These are phyloP conservation scores for Genyomyrus donnyi DNA, from an alignment of 2,113 vertebrate species.

Conservation along the genomic window DNA sequence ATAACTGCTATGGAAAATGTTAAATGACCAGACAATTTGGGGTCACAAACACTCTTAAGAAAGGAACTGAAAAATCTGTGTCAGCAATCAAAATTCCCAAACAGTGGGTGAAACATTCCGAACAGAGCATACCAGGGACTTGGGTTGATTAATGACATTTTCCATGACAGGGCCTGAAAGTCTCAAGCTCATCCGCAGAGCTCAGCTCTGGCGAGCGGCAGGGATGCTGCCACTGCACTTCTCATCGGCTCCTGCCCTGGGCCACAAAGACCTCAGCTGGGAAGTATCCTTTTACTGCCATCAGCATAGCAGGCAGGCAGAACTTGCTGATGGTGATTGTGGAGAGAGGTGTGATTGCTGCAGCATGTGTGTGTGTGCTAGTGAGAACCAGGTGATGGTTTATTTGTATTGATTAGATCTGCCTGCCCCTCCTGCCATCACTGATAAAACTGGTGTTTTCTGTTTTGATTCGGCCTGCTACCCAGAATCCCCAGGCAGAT, in stretches of 20 bases:
- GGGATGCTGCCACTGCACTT: neutral
- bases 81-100: neutral
- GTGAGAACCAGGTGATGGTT: neutral
- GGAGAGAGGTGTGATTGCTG: neutral
- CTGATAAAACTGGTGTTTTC: neutral
- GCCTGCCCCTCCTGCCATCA: neutral
- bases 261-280: neutral
- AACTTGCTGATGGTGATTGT: neutral
- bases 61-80: neutral
- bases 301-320: neutral
- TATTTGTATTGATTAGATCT: neutral
- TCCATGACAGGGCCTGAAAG: neutral
- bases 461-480: neutral
- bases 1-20: neutral
- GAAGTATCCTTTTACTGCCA: neutral
- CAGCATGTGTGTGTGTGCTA: neutral
- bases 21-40: neutral
- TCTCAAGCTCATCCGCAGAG: neutral
- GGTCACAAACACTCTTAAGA: neutral
- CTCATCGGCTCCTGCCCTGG: neutral
- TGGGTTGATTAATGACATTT: slow-evolving; percentile 5
- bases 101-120: neutral
- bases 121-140: neutral
- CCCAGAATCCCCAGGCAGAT: neutral
- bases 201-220: neutral